Evolutionary conservation across 2,113 vertebrate genomes (phyloP).

Genomic region (Capreolus pygargus): DNA sequence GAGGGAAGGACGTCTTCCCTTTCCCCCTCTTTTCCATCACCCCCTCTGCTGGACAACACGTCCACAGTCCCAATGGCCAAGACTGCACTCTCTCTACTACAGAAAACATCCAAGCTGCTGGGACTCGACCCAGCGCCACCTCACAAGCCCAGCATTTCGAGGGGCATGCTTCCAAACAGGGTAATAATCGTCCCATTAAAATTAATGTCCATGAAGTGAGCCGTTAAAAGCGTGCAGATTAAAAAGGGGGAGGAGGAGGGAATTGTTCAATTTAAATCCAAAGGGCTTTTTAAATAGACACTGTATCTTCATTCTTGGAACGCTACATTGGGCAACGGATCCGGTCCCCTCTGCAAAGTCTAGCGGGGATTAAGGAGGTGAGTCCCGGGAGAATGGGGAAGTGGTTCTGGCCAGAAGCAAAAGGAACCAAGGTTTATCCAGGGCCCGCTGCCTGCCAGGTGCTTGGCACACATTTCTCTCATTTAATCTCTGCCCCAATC

Average conservation of each 20-base stretch:
- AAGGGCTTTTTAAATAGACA: constrained; percentile 75
- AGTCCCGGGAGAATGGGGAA: constrained; percentile 46
- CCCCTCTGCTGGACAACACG: neutral
- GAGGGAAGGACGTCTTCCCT: neutral
- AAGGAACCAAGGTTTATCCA: constrained; percentile 61
- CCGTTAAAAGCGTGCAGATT: constrained; percentile 77
- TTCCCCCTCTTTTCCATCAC: neutral
- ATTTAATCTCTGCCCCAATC: constrained; percentile 57
- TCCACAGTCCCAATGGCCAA: neutral
- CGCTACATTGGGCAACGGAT: constrained; percentile 33
- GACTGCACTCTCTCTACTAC: neutral
- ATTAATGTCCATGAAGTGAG: constrained; percentile 80
- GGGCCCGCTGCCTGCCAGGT: constrained; percentile 59
- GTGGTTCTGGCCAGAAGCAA: constrained; percentile 48
- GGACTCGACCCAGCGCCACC: constrained; percentile 69
- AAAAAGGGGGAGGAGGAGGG: constrained; percentile 50
- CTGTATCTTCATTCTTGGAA: constrained; percentile 76
- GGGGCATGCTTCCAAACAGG: constrained; percentile 77
- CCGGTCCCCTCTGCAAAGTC: constrained; percentile 48
- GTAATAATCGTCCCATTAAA: constrained; percentile 80
- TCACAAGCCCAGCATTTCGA: constrained; percentile 61
- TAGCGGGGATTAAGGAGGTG: constrained; percentile 62
- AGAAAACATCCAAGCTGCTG: constrained; percentile 60
- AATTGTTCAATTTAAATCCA: constrained; percentile 70
- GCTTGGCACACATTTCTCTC: constrained; percentile 60